phyloP scores from a whole-genome alignment of 2,888 invertebrate species.

The Eledona agricola region DNA sequence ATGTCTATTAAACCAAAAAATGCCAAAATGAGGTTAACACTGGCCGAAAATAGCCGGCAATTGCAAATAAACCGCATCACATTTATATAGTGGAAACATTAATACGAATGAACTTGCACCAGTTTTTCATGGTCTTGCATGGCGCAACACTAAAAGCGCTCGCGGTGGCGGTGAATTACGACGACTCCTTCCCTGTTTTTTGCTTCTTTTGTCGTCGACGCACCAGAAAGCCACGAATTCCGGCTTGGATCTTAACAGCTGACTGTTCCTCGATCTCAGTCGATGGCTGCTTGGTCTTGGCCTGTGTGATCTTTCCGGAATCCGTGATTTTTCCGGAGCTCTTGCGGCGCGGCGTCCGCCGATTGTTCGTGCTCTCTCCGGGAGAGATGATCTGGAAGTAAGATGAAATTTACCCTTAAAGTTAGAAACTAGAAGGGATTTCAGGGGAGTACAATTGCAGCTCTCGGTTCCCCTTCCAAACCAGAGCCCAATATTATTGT shows the following conservation, averaged over 20 bases:
- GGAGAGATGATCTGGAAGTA: slow-evolving; percentile 51
- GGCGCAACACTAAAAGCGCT: slow-evolving; percentile 15
- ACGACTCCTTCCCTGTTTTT: slow-evolving; percentile 30
- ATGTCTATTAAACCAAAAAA: slow-evolving; percentile 9
- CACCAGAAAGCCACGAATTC: slow-evolving; percentile 66
- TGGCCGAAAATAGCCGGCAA: slow-evolving; percentile 23
- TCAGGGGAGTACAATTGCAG: no score
- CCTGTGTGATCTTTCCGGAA: slow-evolving; percentile 33
- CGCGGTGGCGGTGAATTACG: slow-evolving; percentile 9
- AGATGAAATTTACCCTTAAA: no score
- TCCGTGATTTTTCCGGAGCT: slow-evolving; percentile 45
- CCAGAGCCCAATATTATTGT: no score
- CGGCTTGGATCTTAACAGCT: slow-evolving; percentile 68
- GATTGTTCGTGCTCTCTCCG: slow-evolving; percentile 45
- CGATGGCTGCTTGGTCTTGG: slow-evolving; percentile 38
- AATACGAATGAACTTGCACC: slow-evolving; percentile 34
- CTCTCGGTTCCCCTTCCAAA: no score
- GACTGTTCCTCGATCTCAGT: slow-evolving; percentile 58
- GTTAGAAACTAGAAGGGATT: no score
- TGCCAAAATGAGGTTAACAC: slow-evolving; percentile 23
- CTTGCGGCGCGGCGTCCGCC: slow-evolving; percentile 51
- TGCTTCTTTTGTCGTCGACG: slow-evolving; percentile 63
- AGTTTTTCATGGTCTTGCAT: slow-evolving; percentile 28
- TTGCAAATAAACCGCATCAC: slow-evolving; percentile 28
- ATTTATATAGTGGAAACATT: slow-evolving; percentile 31